Base-by-base conservation (phyloP, 1,140 invertebrate genomes). In the Sitobion miscanthi region DNA sequence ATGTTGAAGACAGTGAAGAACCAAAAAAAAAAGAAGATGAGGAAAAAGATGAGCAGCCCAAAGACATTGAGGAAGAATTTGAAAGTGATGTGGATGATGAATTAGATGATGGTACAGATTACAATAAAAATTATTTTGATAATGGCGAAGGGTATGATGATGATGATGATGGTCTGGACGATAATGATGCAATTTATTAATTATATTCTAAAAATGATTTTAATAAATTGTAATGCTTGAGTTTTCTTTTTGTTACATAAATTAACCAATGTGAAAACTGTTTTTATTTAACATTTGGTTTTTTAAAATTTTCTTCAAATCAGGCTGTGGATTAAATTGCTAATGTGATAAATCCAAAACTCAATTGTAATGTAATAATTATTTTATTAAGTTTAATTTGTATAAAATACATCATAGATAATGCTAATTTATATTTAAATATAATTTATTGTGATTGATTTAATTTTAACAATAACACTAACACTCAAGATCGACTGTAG, bases 101-200 rank as follows among this genome's bases (percentile, higher is more conserved):
- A 93, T 94, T 94, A 94, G 94, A 95, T 91, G 94, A 94, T 91
- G 94, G 94, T 42, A 94, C 94, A 11, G 94, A 95, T 93, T 94
- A 95, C 69, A 94, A 96, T 94, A 94, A 94, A 94, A 95, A 93
- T 94, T 96, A 95, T 95, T 98, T 98, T 95, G 98, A 98, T 95
- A 98, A 98, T 95, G 98, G 98, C 30, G 98, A 98, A 95, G 96
- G 96, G 49, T 98, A 97, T 95, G 97, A 98, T 94, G 95, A 95
- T 54, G 97, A 98, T 94, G 98, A 98, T 95, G 98, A 98, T 94
- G 97, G 97, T 95, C 95, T 97, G 93, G 98, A 98, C 95, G 97
- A 98, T 57, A 93, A 93, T 96, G 98, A 96, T 87, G 96, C 96
- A 91, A 95, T 96, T 94, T 97, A 96, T 95, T 97, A 91, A 94